Base-by-base conservation (phyloP, 92 coral and sea anemone species). In the Epizoanthus rinbou region DNA sequence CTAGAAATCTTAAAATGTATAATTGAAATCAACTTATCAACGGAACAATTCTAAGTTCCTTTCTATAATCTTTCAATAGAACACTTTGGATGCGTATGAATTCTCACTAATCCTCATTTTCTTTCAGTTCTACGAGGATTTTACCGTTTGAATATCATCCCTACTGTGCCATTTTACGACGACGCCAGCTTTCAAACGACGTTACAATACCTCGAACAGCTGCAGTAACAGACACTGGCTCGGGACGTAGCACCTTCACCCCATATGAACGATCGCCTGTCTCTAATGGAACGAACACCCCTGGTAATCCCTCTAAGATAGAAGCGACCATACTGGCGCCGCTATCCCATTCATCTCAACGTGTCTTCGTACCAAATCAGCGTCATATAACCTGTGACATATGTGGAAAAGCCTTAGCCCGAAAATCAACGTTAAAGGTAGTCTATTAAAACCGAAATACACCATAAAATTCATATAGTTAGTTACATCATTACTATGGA, bases 371-470 rank as follows among this genome's bases (percentile, higher is more conserved):
- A 31, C 76, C 8, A 25, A 37, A 41, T 33, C 45, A 71, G 15
- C 8, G 16, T 43, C 31, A 28, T 41, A 3, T 28, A 3, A 17
- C 58, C 6, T 71, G 76, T 19, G 76, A 71, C 11, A 57, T 71
- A 11, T 71, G 76, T 37, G 54, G 54, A 7, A 71, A 43, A 19
- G 43, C 57, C 17, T 71, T 71, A 43, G 58, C 58, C 21, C 31
- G 76, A 71, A 71, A 39, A 57, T 71, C 76, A 0, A 71, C 76
- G 19, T 17, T 71, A 16, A 54, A 71, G 76, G 76, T 71, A 43
- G 50, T 6, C 7, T 43, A 9, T 9, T 43, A 43, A 6, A 6
- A 6, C 50, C 9, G 0, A 28, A 28, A 9, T 43, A 6, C 50
- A 43, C 50, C 9, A 6, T 9, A 5, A 3, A 43, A 43, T 43